A percentile compares a stretch with the other conserved stretches of the same genome.
phyloP scores from a whole-genome alignment of 2,797 vertebrate genomes.

The Clarias fuscus region DNA sequence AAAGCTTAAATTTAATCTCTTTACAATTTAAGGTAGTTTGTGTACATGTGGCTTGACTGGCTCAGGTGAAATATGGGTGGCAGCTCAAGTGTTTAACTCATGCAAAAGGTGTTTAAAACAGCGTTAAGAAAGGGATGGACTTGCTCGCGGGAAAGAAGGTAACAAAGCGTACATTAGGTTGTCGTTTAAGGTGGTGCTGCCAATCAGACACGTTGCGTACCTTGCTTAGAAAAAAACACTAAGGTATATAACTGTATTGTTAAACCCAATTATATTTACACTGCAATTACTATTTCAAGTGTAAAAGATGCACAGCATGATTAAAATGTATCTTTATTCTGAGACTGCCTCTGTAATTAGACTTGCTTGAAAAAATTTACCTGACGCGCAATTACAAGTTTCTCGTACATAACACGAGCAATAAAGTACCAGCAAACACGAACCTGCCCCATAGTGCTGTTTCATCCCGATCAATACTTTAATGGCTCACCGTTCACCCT shows the following conservation, averaged over 20 bases:
- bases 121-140: neutral
- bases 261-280: neutral
- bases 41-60: neutral
- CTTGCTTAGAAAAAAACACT: neutral
- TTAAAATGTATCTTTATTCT: neutral
- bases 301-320: neutral
- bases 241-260: neutral
- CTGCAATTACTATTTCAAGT: neutral
- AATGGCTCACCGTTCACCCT: conserved; percentile 31
- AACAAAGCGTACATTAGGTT: neutral
- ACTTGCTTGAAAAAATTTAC: neutral
- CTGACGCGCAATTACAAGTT: neutral
- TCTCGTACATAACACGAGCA: neutral
- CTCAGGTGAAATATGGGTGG: neutral
- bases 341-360: neutral
- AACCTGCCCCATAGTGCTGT: neutral
- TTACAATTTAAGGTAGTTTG: conserved; percentile 3
- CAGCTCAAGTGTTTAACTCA: neutral
- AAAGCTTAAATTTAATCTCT: neutral
- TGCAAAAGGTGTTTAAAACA: neutral
- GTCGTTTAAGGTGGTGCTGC: neutral
- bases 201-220: neutral
- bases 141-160: neutral
- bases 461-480: conserved; percentile 46
- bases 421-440: neutral